A percentile compares a stretch with the other conserved stretches of the same genome.
Evolutionary conservation across 1,140 invertebrate genomes (phyloP).

Genomic region (Ceratosolen fusciceps): DNA sequence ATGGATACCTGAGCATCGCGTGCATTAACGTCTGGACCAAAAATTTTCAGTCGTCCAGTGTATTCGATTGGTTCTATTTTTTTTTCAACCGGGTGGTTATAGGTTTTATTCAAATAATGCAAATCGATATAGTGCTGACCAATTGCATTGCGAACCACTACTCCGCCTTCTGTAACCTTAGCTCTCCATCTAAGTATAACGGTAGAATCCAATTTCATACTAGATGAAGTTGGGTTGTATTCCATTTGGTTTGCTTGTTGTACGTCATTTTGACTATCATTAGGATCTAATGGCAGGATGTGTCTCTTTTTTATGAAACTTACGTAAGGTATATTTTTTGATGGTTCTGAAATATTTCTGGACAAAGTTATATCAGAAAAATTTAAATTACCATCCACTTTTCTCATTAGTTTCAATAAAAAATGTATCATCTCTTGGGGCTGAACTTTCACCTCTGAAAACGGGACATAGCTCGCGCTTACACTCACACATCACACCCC

Average conservation of each 20-base stretch:
- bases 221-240: conserved; percentile 47
- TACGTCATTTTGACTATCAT: conserved; percentile 50
- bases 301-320: conserved; percentile 63
- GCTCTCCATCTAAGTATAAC: conserved; percentile 66
- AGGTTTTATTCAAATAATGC: conserved; percentile 62
- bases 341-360: conserved; percentile 46
- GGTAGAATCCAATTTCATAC: conserved; percentile 61
- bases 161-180: conserved; percentile 60
- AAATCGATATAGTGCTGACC: conserved; percentile 70
- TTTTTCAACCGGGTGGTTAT: conserved; percentile 63
- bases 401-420: conserved; percentile 68
- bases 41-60: conserved; percentile 64
- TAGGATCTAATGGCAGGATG: conserved; percentile 54
- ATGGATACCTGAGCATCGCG: conserved; percentile 50
- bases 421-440: conserved; percentile 73
- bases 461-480: too few relatives aligned
- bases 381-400: conserved; percentile 49
- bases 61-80: conserved; percentile 58
- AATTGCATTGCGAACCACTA: conserved; percentile 58
- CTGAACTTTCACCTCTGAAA: conserved; percentile 66
- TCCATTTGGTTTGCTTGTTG: conserved; percentile 47
- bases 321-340: conserved; percentile 57
- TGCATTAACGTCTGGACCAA: conserved; percentile 67
- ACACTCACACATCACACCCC: too few relatives aligned
- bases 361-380: conserved; percentile 66